Percentiles rank a stretch among this genome's conserved stretches.
Evolutionary conservation across 2,797 vertebrate genomes (phyloP).

Genomic region (Premnoplex brunnescens): DNA sequence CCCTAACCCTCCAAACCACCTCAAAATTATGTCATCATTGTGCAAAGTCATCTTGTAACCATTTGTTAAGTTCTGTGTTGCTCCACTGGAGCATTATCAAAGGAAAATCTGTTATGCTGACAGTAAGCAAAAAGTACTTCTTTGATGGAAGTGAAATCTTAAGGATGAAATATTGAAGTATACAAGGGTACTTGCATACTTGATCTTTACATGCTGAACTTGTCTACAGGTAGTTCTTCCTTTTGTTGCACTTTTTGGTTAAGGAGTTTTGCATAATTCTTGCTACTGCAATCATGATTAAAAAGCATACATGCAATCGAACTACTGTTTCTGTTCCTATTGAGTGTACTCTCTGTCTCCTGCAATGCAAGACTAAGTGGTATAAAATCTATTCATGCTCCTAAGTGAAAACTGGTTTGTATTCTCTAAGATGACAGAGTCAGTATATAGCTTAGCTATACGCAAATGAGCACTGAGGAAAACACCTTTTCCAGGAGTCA

Average conservation of each 20-base stretch:
- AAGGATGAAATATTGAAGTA: background rate
- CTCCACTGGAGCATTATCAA: background rate
- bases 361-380: background rate
- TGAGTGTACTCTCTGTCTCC: background rate
- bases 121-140: background rate
- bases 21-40: background rate
- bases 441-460: background rate
- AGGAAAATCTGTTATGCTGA: background rate
- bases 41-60: background rate
- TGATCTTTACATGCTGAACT: background rate
- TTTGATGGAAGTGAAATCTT: background rate
- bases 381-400: background rate
- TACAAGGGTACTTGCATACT: background rate
- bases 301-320: background rate
- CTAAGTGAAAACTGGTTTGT: background rate
- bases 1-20: too few species aligned
- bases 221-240: background rate
- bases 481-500: slow-evolving; percentile 42
- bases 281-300: background rate
- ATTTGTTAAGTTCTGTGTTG: background rate
- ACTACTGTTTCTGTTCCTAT: background rate
- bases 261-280: background rate
- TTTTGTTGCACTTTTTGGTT: background rate
- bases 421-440: background rate
- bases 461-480: slow-evolving; percentile 1